Base-by-base conservation (phyloP, 2,113 vertebrate species). In the Tylochromis polylepis region DNA sequence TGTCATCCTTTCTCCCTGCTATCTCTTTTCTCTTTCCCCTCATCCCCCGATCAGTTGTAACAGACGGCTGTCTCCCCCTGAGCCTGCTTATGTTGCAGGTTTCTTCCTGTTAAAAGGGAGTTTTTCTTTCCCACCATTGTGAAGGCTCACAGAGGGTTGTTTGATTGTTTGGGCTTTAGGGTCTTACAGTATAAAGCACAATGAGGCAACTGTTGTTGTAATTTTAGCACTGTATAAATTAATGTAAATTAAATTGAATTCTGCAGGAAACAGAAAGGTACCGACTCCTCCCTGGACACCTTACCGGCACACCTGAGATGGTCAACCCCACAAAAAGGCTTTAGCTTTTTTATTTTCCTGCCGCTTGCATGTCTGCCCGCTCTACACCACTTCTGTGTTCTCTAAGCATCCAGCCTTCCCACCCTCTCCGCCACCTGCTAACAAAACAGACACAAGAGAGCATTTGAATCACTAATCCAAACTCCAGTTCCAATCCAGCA, bases 281-380 rank as follows among this genome's bases (percentile, higher is more conserved):
- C 38, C 1, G 0, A 16, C 65, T 11, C 8, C 38, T 70, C 3
- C 38, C 38, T 16, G 14, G 38, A 70, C 65, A 43, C 38, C 3
- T 53, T 53, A 53, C 4, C 1, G 9, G 14, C 38, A 24, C 65
- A 27, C 38, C 65, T 70, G 65, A 70, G 38, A n/a, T 43, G 8
- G 0, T 43, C 38, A 16, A 70, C 8, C 41, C 41, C 12, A 43
- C 1, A 43, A 4, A 43, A 70, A 43, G 1, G 3, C n/a, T 70
- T 43, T 24, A 43, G 16, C 38, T 11, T 43, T 41, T 70, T 41
- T 41, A 0, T 67, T 14, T 67, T 41, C 36, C 62, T 67, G 60
- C 20, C 60, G 12, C 34, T 38, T 38, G n/a, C 62, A 41, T 0
- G 7, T 0, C n/a, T 6, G 8, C 38, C 65, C 38, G 16, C n/a